These are phyloP conservation scores for Yponomeuta evonymella DNA, from an alignment of 2,888 invertebrate species.

Conservation along the genomic window DNA sequence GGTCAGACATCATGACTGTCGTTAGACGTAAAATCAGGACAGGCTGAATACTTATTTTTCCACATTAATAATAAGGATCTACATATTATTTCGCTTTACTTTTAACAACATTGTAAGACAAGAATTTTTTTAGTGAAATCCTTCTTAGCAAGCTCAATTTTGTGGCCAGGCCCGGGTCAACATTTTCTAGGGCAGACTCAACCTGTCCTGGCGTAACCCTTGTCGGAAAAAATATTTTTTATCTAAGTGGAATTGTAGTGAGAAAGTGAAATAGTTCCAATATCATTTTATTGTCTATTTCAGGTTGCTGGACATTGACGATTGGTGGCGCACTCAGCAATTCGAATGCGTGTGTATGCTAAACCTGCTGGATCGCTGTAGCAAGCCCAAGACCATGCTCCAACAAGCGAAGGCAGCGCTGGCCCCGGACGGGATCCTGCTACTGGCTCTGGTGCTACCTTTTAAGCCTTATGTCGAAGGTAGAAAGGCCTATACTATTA, in stretches of 20 bases:
- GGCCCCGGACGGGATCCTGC: slow-evolving; percentile 82
- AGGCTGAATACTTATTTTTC: no score
- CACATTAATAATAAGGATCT: no score
- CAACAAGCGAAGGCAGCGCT: slow-evolving; percentile 83
- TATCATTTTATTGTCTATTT: slow-evolving; percentile 17
- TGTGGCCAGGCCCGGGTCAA: no score
- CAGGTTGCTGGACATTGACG: slow-evolving; percentile 83
- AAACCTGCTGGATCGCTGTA: slow-evolving; percentile 96
- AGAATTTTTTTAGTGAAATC: no score
- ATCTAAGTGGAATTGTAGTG: neutral
- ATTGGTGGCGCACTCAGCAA: slow-evolving; percentile 77
- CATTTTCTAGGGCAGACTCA: no score
- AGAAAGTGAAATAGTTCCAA: neutral
- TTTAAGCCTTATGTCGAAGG: slow-evolving; percentile 97
- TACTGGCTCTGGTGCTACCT: slow-evolving; percentile 95
- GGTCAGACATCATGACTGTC: no score
- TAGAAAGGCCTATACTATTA: slow-evolving; percentile 33
- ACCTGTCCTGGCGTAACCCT: no score
- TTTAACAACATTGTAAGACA: no score
- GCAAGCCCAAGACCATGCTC: slow-evolving; percentile 87
- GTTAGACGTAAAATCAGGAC: no score
- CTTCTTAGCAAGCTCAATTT: no score
- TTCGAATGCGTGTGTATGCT: slow-evolving; percentile 92
- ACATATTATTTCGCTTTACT: no score
- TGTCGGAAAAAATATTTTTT: no score